phyloP scores from a whole-genome alignment of 2,113 vertebrate genomes.

The Pseudolaguvia tuberculata region DNA sequence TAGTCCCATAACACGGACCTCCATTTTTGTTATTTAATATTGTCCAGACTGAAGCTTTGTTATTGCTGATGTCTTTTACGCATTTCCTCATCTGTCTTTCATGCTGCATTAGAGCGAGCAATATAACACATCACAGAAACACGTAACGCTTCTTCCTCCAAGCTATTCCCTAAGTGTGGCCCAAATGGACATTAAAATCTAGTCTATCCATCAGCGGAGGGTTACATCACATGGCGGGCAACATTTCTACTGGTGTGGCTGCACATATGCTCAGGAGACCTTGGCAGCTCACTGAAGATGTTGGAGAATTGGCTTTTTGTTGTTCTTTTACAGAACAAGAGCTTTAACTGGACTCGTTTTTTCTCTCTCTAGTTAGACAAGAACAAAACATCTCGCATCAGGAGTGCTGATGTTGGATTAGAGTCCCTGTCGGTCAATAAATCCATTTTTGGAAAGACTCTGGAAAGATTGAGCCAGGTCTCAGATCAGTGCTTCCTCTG shows the following conservation, averaged over 20 bases:
- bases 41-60: slow-evolving; percentile 29
- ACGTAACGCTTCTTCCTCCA: slow-evolving; percentile 9
- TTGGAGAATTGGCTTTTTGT: slow-evolving; percentile 6
- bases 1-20: slow-evolving; percentile 30
- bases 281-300: not conserved
- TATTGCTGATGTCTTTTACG: slow-evolving; percentile 31
- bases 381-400: slow-evolving; percentile 2
- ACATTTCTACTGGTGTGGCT: not conserved
- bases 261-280: slow-evolving; percentile 1
- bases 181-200: slow-evolving; percentile 14
- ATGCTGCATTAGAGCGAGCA: slow-evolving; percentile 44
- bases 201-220: slow-evolving; percentile 7
- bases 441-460: not conserved
- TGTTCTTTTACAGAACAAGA: not conserved
- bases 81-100: slow-evolving; percentile 44
- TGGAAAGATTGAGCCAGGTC: not conserved
- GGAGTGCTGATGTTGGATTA: slow-evolving; percentile 1
- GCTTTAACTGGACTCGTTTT: not conserved
- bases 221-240: slow-evolving; percentile 10
- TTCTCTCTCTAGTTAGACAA: not conserved
- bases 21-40: slow-evolving; percentile 33
- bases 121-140: slow-evolving; percentile 36
- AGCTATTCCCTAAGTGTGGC: slow-evolving; percentile 19
- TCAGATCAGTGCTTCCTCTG: slow-evolving; percentile 14
- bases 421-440: slow-evolving; percentile 1